Conservation (phyloP, 2,888 invertebrate species). For the Netelia virgata region DNA sequence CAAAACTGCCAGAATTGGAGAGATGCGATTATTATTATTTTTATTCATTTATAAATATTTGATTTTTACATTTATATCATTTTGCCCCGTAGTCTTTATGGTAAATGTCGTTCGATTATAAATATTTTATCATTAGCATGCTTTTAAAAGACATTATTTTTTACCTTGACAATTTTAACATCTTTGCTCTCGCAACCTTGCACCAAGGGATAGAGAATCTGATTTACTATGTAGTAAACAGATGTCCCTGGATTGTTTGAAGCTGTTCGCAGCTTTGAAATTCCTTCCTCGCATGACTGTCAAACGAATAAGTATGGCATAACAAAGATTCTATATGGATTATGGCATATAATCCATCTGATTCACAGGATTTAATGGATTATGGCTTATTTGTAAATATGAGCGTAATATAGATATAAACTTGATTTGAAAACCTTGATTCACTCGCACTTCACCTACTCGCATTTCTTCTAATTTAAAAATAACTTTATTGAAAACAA, state of each 20-base stretch:
- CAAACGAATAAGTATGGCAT: constrained; percentile 76
- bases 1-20: constrained; percentile 90
- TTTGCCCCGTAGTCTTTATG: too few species aligned
- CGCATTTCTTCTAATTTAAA: background rate
- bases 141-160: background rate
- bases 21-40: constrained; percentile 36
- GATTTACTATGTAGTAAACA: constrained; percentile 95
- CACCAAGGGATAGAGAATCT: constrained; percentile 97
- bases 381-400: constrained; percentile 9
- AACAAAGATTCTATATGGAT: background rate
- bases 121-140: background rate
- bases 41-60: background rate
- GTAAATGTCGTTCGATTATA: background rate
- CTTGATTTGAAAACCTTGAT: constrained; percentile 36
- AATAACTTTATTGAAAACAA: background rate
- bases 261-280: constrained; percentile 92
- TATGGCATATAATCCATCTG: background rate
- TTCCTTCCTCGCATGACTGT: constrained; percentile 98
- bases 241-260: constrained; percentile 91
- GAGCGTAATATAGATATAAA: background rate
- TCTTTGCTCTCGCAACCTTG: constrained; percentile 99
- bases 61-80: too few species aligned
- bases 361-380: background rate
- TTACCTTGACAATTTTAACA: constrained; percentile 96
- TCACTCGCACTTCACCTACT: background rate